These are phyloP conservation scores for Drosophila kurseongensis DNA, from an alignment of 1,140 invertebrate species.

Conservation along the genomic window DNA sequence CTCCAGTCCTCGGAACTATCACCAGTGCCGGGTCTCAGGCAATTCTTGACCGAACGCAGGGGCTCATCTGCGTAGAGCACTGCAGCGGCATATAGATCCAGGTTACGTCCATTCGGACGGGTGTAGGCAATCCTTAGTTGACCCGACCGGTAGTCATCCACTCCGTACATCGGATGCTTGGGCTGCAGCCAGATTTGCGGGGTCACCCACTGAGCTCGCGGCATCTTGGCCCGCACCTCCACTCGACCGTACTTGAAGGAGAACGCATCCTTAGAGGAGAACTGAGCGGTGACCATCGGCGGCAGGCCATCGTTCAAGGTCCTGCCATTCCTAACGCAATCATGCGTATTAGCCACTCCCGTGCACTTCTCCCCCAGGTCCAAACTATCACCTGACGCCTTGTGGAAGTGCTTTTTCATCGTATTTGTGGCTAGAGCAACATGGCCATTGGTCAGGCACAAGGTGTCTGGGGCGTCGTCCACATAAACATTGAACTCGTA, in stretches of 20 bases:
- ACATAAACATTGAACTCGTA: slow-evolving; percentile 89
- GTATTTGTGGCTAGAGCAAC: slow-evolving; percentile 86
- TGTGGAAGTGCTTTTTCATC: slow-evolving; percentile 85
- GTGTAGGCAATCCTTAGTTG: slow-evolving; percentile 85
- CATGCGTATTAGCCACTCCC: slow-evolving; percentile 66
- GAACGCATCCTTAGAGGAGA: slow-evolving; percentile 87
- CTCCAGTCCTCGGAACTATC: slow-evolving; percentile 85
- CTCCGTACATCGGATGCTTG: slow-evolving; percentile 83
- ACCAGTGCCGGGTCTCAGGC: slow-evolving; percentile 26
- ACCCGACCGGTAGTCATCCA: slow-evolving; percentile 84
- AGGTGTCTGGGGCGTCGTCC: slow-evolving; percentile 85
- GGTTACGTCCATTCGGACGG: slow-evolving; percentile 70
- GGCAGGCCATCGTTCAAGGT: slow-evolving; percentile 81
- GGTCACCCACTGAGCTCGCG: slow-evolving; percentile 89
- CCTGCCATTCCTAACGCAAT: slow-evolving; percentile 82
- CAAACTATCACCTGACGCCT: slow-evolving; percentile 80
- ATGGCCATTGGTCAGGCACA: slow-evolving; percentile 86
- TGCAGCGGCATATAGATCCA: slow-evolving; percentile 80
- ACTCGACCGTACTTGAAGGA: slow-evolving; percentile 88
- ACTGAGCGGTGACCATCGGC: slow-evolving; percentile 87
- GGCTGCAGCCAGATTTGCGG: slow-evolving; percentile 87
- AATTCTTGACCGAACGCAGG: slow-evolving; percentile 60
- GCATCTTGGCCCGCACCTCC: slow-evolving; percentile 90
- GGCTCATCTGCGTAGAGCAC: slow-evolving; percentile 66
- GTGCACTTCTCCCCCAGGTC: slow-evolving; percentile 85